These are phyloP conservation scores for Liasis olivaceus DNA, from an alignment of 2,797 vertebrate species.

Conservation along the genomic window DNA sequence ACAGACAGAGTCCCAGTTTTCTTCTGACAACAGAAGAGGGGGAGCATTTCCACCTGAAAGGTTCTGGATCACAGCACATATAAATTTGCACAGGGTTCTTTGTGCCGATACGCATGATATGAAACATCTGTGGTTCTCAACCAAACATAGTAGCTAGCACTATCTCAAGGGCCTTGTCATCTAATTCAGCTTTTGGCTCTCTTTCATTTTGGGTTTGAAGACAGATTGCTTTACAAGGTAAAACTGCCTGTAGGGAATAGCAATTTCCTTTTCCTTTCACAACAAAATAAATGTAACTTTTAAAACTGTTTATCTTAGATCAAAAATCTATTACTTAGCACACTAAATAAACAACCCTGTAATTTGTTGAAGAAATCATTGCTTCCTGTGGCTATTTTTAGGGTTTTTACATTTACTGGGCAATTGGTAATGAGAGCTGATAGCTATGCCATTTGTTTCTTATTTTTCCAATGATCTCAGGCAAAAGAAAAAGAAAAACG, in stretches of 20 bases:
- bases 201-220: constrained; percentile 72
- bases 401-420: constrained; percentile 68
- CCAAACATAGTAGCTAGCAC: constrained; percentile 71
- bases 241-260: constrained; percentile 79
- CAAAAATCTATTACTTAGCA: constrained; percentile 81
- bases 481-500: background rate
- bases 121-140: constrained; percentile 74
- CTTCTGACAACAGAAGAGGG: constrained; percentile 8
- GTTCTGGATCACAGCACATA: constrained; percentile 5
- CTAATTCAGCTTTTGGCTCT: constrained; percentile 75
- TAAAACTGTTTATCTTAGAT: constrained; percentile 85
- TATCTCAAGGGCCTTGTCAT: constrained; percentile 68
- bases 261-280: constrained; percentile 83
- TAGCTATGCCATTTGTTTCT: constrained; percentile 70
- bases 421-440: constrained; percentile 73
- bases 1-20: constrained; percentile 5
- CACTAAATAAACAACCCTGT: constrained; percentile 80
- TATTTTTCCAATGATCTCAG: constrained; percentile 71
- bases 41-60: background rate
- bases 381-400: constrained; percentile 85
- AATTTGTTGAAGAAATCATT: constrained; percentile 82
- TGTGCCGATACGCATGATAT: constrained; percentile 43
- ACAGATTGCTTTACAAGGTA: constrained; percentile 83
- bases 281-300: constrained; percentile 81
- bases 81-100: constrained; percentile 1